phyloP scores from a whole-genome alignment of 2,797 vertebrate species.

The Crenichthys baileyi region DNA sequence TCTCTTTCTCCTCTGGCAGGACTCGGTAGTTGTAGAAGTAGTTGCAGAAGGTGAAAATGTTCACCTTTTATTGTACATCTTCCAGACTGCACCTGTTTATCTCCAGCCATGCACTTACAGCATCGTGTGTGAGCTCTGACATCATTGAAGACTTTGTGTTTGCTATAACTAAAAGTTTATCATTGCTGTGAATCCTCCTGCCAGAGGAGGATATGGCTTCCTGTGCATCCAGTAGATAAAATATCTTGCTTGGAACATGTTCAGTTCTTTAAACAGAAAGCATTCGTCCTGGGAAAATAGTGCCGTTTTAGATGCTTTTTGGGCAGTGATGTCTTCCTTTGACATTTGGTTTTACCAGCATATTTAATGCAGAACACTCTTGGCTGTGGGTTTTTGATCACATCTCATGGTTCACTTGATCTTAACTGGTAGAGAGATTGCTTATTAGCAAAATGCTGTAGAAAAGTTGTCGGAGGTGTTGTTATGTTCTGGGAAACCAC shows the following conservation, averaged over 20 bases:
- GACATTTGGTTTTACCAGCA: conserved; percentile 26
- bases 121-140: conserved; percentile 24
- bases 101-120: conserved; percentile 15
- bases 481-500: conserved; percentile 58
- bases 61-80: not conserved
- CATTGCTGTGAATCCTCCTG: conserved; percentile 69
- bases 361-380: conserved; percentile 29
- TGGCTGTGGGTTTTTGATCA: conserved; percentile 26
- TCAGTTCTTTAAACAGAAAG: conserved; percentile 51
- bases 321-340: conserved; percentile 5
- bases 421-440: conserved; percentile 28
- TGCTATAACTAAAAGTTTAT: conserved; percentile 62
- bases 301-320: conserved; percentile 23
- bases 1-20: no score
- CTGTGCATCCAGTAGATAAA: conserved; percentile 42
- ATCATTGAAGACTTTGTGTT: conserved; percentile 62
- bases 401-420: conserved; percentile 26
- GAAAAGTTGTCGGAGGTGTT: conserved; percentile 63
- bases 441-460: conserved; percentile 50
- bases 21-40: no score
- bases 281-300: conserved; percentile 28
- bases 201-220: conserved; percentile 35
- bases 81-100: conserved; percentile 39
- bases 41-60: conserved; percentile 24
- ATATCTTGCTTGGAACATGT: conserved; percentile 51